Evolutionary conservation across 1,140 invertebrate genomes (phyloP), one percentile per base, ranked within the genome.

Genomic region (Bombus waltoni): DNA sequence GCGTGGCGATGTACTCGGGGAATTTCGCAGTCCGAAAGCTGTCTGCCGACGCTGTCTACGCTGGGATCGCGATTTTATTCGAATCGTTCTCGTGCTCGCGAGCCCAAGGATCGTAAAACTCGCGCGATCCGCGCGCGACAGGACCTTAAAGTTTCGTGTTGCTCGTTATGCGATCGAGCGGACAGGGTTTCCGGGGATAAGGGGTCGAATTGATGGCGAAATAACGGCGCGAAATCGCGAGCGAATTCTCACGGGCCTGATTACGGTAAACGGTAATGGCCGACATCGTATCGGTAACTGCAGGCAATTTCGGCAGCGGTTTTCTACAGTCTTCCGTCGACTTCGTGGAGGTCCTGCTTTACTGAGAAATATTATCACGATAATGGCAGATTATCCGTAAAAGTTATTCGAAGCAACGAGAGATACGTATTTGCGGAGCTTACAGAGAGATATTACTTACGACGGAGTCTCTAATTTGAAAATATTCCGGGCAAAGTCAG

Each of bases 151-250:
- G 35, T n/a, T 42, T 44, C 59, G 28, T 15, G 40, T 62, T 47
- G 83, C 57, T 80, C 82, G 75, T 84, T 84, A 79, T 59, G 35
- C 44, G 35, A 40, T 28, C 38, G 68, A 47, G 47, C 5, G 47
- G n/a, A 25, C 59, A 8, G n/a, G 5, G 53, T 83, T 78, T n/a
- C 10, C 25, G 35, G 44, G 57, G 81, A 78, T 87, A 87, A 78
- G 68, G 4, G 70, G n/a, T 28, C 57, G 47, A 87, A 87, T 85
- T 85, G 86, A 87, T 87, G 86, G 83, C 76, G 76, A 62, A 38
- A 87, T 87, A 87, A 87, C 75, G 76, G 82, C 76, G 86, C 78
- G 77, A 87, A 72, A 86, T 87, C 77, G 83, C 73, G 86, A 71
- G 42, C 81, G n/a, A 78, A 74, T 78, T 84, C 75, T 79, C 70